Percentiles rank a stretch among this genome's conserved stretches.
Conservation (phyloP, 1,140 invertebrate species). For the Araneus ventricosus region DNA sequence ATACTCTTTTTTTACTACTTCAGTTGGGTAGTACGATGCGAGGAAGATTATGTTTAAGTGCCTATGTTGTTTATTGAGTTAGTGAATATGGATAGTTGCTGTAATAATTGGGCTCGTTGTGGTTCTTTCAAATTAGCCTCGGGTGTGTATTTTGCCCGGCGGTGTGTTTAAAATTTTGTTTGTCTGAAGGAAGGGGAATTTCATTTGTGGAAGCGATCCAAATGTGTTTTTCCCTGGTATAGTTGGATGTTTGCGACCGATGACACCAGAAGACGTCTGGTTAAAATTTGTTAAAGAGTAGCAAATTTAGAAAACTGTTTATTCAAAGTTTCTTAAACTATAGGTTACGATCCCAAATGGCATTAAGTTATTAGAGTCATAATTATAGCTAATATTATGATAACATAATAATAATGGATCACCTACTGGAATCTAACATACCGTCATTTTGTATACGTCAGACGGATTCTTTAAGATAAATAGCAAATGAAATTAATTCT, state of each 20-base stretch:
- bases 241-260: not conserved
- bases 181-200: not conserved
- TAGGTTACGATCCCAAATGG: too few species aligned
- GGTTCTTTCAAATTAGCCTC: conserved; percentile 54
- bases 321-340: too few species aligned
- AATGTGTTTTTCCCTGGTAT: not conserved
- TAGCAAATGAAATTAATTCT: too few species aligned
- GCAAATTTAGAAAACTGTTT: too few species aligned
- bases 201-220: not conserved
- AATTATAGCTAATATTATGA: too few species aligned
- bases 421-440: too few species aligned
- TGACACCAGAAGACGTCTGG: too few species aligned
- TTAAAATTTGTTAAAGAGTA: too few species aligned
- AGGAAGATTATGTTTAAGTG: conserved; percentile 55
- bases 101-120: conserved; percentile 38
- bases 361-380: too few species aligned
- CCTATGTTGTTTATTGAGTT: conserved; percentile 58
- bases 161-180: conserved; percentile 36
- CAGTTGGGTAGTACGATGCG: not conserved
- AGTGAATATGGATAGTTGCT: conserved; percentile 18
- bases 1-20: not conserved
- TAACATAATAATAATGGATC: too few species aligned
- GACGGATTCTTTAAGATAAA: too few species aligned
- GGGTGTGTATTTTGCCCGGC: conserved; percentile 16
- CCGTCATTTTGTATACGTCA: too few species aligned